Conservation (phyloP, 53 echinoderm and acorn worm species). For the Mesocentrotus franciscanus region DNA sequence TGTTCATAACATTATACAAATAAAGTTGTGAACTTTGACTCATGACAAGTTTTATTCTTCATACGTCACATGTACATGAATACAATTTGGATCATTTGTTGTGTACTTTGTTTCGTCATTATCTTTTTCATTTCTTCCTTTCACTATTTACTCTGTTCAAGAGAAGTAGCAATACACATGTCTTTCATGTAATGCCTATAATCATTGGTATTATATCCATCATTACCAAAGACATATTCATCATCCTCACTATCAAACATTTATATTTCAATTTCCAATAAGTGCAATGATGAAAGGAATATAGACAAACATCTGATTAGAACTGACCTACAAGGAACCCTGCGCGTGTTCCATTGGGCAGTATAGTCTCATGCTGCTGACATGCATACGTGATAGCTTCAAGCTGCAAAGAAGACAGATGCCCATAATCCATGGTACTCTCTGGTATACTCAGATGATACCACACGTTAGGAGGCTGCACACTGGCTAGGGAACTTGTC, state of each 20-base stretch:
- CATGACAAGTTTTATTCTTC: no score
- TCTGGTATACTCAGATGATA: constrained; percentile 92
- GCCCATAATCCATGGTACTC: constrained; percentile 84
- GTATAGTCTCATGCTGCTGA: constrained; percentile 95
- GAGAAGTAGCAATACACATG: no score
- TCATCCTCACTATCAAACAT: not conserved
- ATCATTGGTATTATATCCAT: not conserved
- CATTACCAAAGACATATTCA: not conserved
- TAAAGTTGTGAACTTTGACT: no score
- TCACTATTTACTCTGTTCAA: no score
- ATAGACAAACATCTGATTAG: not conserved
- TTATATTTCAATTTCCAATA: not conserved
- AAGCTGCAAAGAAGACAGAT: constrained; percentile 91
- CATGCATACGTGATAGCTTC: constrained; percentile 99
- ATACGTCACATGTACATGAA: no score
- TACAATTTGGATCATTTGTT: no score
- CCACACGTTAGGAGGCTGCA: constrained; percentile 93
- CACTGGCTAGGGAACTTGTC: constrained; percentile 96
- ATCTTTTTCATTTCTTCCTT: no score
- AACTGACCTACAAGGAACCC: constrained; percentile 92
- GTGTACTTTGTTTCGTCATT: no score
- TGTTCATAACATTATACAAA: no score
- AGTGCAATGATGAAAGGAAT: not conserved
- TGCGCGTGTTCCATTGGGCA: constrained; percentile 84
- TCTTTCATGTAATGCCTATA: not conserved